Evolutionary conservation across 1,140 invertebrate species (phyloP).

Genomic region (Drosophila lacertosa): DNA sequence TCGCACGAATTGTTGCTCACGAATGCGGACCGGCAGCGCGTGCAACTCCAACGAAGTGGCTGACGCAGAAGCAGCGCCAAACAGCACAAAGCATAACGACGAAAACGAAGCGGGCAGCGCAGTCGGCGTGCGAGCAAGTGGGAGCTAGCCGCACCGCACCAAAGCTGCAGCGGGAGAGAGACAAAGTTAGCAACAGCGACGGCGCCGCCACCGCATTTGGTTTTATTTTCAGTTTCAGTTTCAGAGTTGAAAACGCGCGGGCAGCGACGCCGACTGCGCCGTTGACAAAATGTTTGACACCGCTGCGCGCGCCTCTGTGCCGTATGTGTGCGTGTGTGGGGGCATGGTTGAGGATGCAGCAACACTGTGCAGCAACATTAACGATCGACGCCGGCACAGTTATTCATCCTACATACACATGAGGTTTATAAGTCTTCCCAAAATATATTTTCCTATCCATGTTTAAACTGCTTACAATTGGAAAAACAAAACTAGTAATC

Average conservation of each 20-base stretch:
- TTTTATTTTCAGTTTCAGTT: constrained; percentile 63
- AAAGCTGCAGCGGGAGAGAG: constrained; percentile 10
- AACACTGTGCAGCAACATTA: constrained; percentile 29
- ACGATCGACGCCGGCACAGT: not conserved
- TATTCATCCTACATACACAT: not conserved
- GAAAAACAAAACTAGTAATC: too few relatives aligned
- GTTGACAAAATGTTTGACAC: constrained; percentile 44
- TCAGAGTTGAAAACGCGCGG: constrained; percentile 48
- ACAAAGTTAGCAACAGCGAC: constrained; percentile 19
- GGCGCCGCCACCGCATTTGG: constrained; percentile 55
- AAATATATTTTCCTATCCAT: too few relatives aligned
- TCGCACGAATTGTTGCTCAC: constrained; percentile 65
- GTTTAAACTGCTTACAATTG: too few relatives aligned
- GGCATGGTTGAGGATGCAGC: constrained; percentile 22
- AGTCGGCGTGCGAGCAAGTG: constrained; percentile 31
- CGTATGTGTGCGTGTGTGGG: constrained; percentile 5
- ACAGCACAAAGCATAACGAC: constrained; percentile 37
- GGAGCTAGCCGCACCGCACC: constrained; percentile 23
- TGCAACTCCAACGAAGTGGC: constrained; percentile 76
- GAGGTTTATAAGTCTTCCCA: not conserved
- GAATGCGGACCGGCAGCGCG: constrained; percentile 66
- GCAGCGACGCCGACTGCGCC: constrained; percentile 41
- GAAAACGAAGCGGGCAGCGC: constrained; percentile 46
- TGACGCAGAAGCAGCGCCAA: constrained; percentile 55
- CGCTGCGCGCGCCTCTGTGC: constrained; percentile 7